Evolutionary conservation across 1,140 invertebrate genomes (phyloP), one percentile per base, ranked within the genome.

Genomic region (Lucilia sericata): DNA sequence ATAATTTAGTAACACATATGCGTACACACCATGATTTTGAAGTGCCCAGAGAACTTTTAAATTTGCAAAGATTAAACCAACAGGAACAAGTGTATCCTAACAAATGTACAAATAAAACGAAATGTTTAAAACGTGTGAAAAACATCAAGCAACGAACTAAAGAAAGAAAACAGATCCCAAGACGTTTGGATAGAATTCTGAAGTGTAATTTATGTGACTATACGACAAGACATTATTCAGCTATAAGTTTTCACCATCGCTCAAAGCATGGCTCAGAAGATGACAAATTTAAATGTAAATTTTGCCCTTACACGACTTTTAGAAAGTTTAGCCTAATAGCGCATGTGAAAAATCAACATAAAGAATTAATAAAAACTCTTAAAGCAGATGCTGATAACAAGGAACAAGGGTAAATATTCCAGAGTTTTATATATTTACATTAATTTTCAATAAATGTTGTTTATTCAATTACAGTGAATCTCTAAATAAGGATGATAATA

Each of bases 241-340:
- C 34, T 19, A 5, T 76, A 7, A 36, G 36, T 13, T 76, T 34
- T 7, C 74, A 76, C 34, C 36, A 42, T 76, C 30, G 34, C 14
- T 42, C 74, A 5, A 76, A 76, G 17, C 74, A 76, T n/a, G 17
- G 30, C 2, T 42, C 74, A 1, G 74, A 76, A 42, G 74, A 42
- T 4, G 74, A 76, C 36, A 76, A 76, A 19, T 76, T 76, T 8
- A 76, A 76, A 42, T 76, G 74, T n/a, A 76, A 76, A 42, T 76
- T 76, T 42, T 76, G 74, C 36, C 17, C 74, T 4, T 76, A 34
- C 14, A 19, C 2, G 30, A n/a, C 30, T 42, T 42, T 14, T 4
- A 76, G 36, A 76, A 76, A 76, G 36, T 42, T 76, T 8, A 3
- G 30, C n/a, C 30, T 76, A 10, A 2, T 76, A 8, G 34, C 7